phyloP scores from a whole-genome alignment of 2,888 invertebrate genomes.

The Pharmacophagus antenor region DNA sequence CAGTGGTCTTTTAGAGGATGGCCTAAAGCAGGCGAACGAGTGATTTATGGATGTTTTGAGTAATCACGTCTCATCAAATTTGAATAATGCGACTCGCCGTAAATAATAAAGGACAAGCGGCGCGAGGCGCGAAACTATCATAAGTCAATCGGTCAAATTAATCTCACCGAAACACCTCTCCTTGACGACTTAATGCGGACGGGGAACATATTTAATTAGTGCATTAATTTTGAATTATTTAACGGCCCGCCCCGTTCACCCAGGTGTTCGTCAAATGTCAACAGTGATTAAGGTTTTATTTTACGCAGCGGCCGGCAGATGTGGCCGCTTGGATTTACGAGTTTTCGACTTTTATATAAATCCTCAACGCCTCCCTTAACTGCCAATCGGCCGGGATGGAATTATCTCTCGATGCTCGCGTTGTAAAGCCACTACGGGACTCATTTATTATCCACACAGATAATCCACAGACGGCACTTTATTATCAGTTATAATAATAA shows the following conservation, averaged over 20 bases:
- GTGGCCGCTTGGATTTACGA: conserved; percentile 62
- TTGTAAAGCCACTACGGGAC: conserved; percentile 63
- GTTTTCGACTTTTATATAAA: conserved; percentile 77
- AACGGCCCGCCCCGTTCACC: conserved; percentile 56
- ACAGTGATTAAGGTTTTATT: conserved; percentile 76
- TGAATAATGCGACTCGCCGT: conserved; percentile 75
- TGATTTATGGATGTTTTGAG: conserved; percentile 78
- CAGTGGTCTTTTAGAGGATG: conserved; percentile 50
- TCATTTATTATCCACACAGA: conserved; percentile 74
- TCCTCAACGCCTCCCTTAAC: conserved; percentile 71
- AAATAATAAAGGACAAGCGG: conserved; percentile 61
- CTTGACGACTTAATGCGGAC: conserved; percentile 73
- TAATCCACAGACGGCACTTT: conserved; percentile 77
- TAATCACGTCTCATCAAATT: conserved; percentile 80
- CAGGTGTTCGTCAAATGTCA: conserved; percentile 78
- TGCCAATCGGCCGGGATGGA: conserved; percentile 63
- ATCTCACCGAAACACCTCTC: conserved; percentile 65
- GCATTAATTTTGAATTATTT: conserved; percentile 76
- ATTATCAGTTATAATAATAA: conserved; percentile 80
- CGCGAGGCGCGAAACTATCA: conserved; percentile 65
- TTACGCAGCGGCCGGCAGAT: conserved; percentile 52
- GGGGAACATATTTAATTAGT: conserved; percentile 75
- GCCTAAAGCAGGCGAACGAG: conserved; percentile 64
- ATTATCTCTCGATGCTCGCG: conserved; percentile 67
- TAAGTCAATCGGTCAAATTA: conserved; percentile 75